Conservation (phyloP, 2,113 vertebrate species). For the Cebus imitator region DNA sequence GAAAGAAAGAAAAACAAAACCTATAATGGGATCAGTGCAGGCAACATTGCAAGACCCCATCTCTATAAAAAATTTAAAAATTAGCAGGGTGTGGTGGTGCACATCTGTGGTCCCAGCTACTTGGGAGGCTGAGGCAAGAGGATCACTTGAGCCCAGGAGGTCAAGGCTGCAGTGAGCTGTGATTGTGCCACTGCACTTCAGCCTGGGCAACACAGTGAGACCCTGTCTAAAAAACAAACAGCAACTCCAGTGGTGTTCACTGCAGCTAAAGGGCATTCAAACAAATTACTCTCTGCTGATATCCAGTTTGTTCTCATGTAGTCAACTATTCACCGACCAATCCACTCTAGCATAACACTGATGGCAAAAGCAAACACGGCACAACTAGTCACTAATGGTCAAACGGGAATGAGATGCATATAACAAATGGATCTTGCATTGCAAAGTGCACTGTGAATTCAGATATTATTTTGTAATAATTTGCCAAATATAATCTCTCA, state of each 20-base stretch:
- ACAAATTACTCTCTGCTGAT: neutral
- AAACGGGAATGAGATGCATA: neutral
- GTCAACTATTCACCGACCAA: neutral
- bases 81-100: too few species aligned
- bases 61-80: too few species aligned
- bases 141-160: too few species aligned
- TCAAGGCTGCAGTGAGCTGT: too few species aligned
- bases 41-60: too few species aligned
- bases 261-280: neutral
- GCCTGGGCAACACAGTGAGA: too few species aligned
- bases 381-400: neutral
- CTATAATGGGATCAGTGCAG: too few species aligned
- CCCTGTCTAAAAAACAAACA: too few species aligned
- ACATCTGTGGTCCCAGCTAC: too few species aligned
- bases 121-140: too few species aligned
- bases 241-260: neutral
- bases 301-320: neutral
- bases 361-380: neutral
- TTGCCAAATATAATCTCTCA: neutral
- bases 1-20: too few species aligned
- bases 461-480: neutral
- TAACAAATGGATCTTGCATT: neutral
- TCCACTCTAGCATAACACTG: neutral
- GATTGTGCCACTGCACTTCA: too few species aligned
- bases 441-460: neutral